phyloP scores from a whole-genome alignment of 2,113 vertebrate genomes.

The Tragelaphus buxtoni region DNA sequence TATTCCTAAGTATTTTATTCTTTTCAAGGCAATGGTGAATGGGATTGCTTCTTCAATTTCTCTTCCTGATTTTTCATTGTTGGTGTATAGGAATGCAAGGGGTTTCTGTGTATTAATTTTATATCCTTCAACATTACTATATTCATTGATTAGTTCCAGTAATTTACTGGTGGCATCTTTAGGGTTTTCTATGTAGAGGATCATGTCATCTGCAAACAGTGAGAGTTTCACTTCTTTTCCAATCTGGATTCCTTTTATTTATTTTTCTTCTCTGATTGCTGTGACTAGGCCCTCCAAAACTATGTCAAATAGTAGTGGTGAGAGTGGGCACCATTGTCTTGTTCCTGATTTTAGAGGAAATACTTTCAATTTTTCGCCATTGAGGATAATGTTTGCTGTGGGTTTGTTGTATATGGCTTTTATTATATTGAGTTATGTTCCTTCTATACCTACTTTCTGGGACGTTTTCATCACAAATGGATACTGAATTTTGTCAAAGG shows the following conservation, averaged over 20 bases:
- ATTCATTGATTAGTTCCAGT: background rate
- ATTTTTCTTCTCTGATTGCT: background rate
- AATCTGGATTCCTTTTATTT: background rate
- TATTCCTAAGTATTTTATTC: background rate
- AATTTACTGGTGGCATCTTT: background rate
- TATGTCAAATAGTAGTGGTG: background rate
- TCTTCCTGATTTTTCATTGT: background rate
- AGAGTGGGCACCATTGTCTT: background rate
- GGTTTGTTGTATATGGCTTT: background rate
- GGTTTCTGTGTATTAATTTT: background rate
- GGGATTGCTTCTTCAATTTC: background rate
- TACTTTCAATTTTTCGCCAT: background rate
- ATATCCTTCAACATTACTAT: background rate
- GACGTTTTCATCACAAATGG: background rate
- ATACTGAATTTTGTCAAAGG: background rate
- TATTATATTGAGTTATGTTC: background rate
- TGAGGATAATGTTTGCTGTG: background rate
- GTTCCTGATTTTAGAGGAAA: background rate
- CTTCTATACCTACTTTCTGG: background rate
- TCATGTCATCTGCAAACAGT: background rate
- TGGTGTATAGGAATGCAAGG: background rate
- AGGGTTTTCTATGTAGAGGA: background rate
- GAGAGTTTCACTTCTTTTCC: background rate
- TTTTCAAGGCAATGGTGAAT: background rate
- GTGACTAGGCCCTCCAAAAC: background rate